Evolutionary conservation across 2,888 invertebrate species (phyloP).

Genomic region (Perithous albicinctus): DNA sequence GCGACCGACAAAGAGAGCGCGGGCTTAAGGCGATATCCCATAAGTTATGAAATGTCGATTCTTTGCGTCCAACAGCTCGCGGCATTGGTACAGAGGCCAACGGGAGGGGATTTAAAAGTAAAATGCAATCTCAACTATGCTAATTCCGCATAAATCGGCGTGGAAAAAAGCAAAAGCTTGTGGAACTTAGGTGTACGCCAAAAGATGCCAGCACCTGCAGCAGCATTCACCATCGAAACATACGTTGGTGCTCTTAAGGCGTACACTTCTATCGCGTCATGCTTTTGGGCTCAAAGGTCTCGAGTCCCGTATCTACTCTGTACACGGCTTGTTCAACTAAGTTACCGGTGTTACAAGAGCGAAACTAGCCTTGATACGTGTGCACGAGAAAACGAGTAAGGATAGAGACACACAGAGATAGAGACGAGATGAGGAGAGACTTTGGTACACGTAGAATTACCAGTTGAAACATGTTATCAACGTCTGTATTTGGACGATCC

Average conservation of each 20-base stretch:
- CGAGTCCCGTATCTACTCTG: not conserved
- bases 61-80: constrained; percentile 52
- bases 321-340: not conserved
- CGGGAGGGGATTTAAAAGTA: constrained; percentile 76
- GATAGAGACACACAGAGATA: not conserved
- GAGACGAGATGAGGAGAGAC: too few species aligned
- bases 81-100: constrained; percentile 35
- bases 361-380: constrained; percentile 1
- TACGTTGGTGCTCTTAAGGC: not conserved
- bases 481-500: constrained; percentile 22
- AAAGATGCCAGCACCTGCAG: not conserved
- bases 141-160: constrained; percentile 75
- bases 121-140: constrained; percentile 78
- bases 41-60: constrained; percentile 64
- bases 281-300: constrained; percentile 27
- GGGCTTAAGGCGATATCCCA: not conserved
- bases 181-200: constrained; percentile 14
- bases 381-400: not conserved
- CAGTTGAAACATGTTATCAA: constrained; percentile 25
- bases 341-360: constrained; percentile 15
- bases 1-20: not conserved
- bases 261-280: constrained; percentile 7
- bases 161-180: constrained; percentile 69
- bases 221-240: not conserved
- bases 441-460: constrained; percentile 12